These are phyloP conservation scores for Agapornis canus DNA, from an alignment of 2,797 vertebrate genomes.

Conservation along the genomic window DNA sequence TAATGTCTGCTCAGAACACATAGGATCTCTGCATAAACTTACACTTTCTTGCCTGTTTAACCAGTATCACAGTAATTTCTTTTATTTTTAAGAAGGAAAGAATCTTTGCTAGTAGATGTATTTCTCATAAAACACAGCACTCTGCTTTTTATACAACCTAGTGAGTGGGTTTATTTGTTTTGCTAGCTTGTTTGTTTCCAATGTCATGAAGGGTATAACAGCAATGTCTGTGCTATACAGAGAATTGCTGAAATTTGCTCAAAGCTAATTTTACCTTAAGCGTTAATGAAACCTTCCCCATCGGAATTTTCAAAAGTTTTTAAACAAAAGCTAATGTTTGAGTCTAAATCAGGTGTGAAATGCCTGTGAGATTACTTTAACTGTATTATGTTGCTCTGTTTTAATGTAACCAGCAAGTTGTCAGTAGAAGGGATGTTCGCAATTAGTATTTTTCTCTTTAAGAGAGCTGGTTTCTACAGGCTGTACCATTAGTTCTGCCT, in stretches of 20 bases:
- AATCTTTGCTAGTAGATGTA: background rate
- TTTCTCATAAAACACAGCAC: background rate
- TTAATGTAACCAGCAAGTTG: background rate
- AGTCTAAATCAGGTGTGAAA: background rate
- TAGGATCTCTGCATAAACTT: background rate
- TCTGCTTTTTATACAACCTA: background rate
- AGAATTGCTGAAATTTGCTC: background rate
- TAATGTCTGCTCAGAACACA: background rate
- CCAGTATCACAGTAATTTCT: background rate
- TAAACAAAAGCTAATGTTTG: background rate
- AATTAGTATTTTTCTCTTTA: conserved; percentile 33
- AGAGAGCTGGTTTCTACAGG: background rate
- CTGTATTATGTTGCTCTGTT: background rate
- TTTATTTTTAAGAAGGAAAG: background rate
- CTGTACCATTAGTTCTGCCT: conserved; percentile 39
- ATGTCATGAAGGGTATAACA: background rate
- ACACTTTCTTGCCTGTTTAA: background rate
- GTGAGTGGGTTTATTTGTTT: background rate
- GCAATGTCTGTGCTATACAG: background rate
- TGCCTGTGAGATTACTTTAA: background rate
- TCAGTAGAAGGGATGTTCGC: background rate
- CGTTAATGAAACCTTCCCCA: background rate
- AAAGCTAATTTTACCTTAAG: background rate
- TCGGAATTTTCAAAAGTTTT: background rate
- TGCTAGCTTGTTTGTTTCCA: background rate